phyloP scores from a whole-genome alignment of 2,797 vertebrate species.

The Pyrocephalus nanus region DNA sequence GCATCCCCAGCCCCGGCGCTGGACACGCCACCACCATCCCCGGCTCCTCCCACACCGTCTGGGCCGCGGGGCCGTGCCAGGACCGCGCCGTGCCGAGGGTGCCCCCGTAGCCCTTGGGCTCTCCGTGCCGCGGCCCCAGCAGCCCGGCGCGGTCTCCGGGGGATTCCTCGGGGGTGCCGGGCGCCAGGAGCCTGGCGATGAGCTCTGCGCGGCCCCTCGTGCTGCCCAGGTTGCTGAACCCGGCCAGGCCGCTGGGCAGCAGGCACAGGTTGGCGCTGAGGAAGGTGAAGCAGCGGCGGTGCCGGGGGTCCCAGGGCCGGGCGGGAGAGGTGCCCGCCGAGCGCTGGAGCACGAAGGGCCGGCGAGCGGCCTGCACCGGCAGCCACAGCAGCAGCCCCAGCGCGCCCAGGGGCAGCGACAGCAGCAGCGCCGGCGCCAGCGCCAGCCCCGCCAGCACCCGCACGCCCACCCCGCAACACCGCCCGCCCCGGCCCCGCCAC shows the following conservation, averaged over 20 bases:
- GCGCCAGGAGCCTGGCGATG: not conserved
- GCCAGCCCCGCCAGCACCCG: rapidly evolving
- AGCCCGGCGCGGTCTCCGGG: rapidly evolving
- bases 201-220: rapidly evolving
- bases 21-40: too few species aligned
- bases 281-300: not conserved
- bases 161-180: rapidly evolving
- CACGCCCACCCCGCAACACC: rapidly evolving
- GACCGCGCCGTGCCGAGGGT: not conserved
- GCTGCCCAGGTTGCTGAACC: not conserved
- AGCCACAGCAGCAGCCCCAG: not conserved
- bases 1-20: too few species aligned
- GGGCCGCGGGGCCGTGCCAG: not conserved
- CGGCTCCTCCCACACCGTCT: rapidly evolving
- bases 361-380: not conserved
- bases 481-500: not conserved
- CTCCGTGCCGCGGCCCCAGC: rapidly evolving
- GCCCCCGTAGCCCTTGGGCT: not conserved
- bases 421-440: not conserved
- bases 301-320: not conserved
- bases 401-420: not conserved
- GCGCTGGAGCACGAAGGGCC: not conserved
- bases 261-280: not conserved
- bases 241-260: not conserved
- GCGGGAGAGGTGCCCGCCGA: rapidly evolving